phyloP scores from a whole-genome alignment of 2,888 invertebrate genomes.

The Venusia cambrica region DNA sequence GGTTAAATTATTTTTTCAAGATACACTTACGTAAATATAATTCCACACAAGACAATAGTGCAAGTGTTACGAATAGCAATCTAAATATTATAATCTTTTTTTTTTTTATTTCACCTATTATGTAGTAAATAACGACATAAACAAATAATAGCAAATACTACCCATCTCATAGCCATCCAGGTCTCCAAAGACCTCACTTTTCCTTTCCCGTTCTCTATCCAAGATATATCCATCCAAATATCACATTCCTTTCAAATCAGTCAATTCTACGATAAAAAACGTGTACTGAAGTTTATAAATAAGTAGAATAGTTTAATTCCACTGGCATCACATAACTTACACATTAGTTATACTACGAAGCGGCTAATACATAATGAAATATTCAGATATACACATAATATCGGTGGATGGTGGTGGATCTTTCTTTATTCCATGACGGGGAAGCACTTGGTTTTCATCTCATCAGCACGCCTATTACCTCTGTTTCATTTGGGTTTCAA shows the following conservation, averaged over 20 bases:
- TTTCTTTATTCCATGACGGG: too few relatives aligned
- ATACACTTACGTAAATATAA: too few relatives aligned
- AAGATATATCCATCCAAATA: slow-evolving; percentile 48
- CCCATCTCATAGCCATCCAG: slow-evolving; percentile 21
- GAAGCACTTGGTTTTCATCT: too few relatives aligned
- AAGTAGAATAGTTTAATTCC: slow-evolving; percentile 5
- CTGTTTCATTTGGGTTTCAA: too few relatives aligned
- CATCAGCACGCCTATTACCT: too few relatives aligned
- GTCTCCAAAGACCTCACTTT: slow-evolving; percentile 34
- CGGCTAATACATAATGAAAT: neutral
- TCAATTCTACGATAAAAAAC: slow-evolving; percentile 33
- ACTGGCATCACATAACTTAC: slow-evolving; percentile 18
- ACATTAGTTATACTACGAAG: slow-evolving; percentile 4
- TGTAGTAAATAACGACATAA: neutral
- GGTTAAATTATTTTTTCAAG: too few relatives aligned
- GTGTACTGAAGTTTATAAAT: slow-evolving; percentile 5
- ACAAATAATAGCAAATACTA: slow-evolving; percentile 7
- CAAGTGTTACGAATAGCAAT: too few relatives aligned
- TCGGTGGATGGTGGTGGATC: too few relatives aligned
- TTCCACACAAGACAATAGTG: too few relatives aligned
- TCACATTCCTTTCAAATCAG: slow-evolving; percentile 72
- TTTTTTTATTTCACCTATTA: too few relatives aligned
- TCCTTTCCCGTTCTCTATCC: slow-evolving; percentile 32
- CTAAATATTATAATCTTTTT: too few relatives aligned
- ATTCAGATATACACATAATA: too few relatives aligned